A percentile compares a stretch with the other conserved stretches of the same genome.
Conservation (phyloP, 2,113 vertebrate genomes). For the Upupa epops region DNA sequence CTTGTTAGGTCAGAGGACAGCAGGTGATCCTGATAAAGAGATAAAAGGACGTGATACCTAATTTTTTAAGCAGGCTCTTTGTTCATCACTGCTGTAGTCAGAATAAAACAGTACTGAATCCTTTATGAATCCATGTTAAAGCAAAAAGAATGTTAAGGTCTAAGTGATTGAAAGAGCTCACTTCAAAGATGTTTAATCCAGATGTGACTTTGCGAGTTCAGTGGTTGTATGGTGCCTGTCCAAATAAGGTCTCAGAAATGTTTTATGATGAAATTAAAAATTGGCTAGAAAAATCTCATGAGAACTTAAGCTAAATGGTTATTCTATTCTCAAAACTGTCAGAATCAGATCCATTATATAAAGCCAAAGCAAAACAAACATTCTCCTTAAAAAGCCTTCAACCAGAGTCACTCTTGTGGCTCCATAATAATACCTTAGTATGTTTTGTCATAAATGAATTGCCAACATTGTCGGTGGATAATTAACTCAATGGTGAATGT, state of each 20-base stretch:
- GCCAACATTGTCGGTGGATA: slow-evolving; percentile 6
- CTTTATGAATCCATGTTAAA: background rate
- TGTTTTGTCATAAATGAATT: slow-evolving; percentile 38
- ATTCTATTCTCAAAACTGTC: background rate
- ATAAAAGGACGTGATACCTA: background rate
- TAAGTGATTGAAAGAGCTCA: background rate
- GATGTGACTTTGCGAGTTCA: background rate
- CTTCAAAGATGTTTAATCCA: background rate
- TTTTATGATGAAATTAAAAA: background rate
- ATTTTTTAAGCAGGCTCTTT: background rate
- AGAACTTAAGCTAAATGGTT: background rate
- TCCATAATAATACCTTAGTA: background rate
- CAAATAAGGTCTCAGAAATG: background rate
- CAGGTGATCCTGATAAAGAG: slow-evolving; percentile 2
- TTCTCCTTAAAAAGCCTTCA: background rate
- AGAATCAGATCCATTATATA: background rate
- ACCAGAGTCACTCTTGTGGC: background rate
- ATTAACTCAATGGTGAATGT: background rate
- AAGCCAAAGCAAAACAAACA: background rate
- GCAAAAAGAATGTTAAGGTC: background rate
- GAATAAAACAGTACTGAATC: slow-evolving; percentile 31
- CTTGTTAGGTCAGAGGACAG: background rate
- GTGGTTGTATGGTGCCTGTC: background rate
- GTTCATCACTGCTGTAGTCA: background rate
- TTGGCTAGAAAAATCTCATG: background rate